Evolutionary conservation across 2,888 invertebrate genomes (phyloP), one percentile per base, ranked within the genome.

Genomic region (Dione vanillae): DNA sequence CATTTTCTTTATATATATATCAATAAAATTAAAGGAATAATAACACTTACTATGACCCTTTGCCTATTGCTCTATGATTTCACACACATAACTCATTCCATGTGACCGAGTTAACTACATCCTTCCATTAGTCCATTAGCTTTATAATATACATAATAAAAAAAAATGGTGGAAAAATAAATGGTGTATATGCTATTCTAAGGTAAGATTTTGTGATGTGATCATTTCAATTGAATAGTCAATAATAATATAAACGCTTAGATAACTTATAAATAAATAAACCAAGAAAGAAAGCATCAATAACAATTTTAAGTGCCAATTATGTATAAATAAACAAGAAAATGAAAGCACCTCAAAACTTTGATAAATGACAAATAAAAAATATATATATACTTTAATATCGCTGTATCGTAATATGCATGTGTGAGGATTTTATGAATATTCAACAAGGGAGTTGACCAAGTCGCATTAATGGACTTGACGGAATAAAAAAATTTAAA

Each of bases 341-440:
- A n/a, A 45, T 45, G 45, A 45, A n/a, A 5, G n/a, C 5, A 45
- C 7, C 5, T n/a, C n/a, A 45, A 14, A 45, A 6, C n/a, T 45
- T n/a, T n/a, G 5, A 2, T 27, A 27, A 27, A 27, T 27, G 27
- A 27, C 5, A 27, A 3, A 5, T 45, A 45, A n/a, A n/a, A n/a
- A 45, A 45, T n/a, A n/a, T 37, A 10, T 35, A 35, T 10, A 54
- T 54, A 54, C 54, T 37, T 16, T 54, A 35, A 16, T 54, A 54
- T 54, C 5, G n/a, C n/a, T 37, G 35, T n/a, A 1, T 37, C 1
- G 35, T n/a, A 54, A 54, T 35, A 54, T 54, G 54, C 35, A n/a
- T 54, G 54, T 54, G 37, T 37, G 54, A 54, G 35, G 35, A 37
- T n/a, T 37, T 5, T 41, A 59, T 59, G 41, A 59, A 59, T 59